These are phyloP conservation scores for Steinernema khuongi DNA, from an alignment of 1,140 invertebrate genomes.

Conservation along the genomic window DNA sequence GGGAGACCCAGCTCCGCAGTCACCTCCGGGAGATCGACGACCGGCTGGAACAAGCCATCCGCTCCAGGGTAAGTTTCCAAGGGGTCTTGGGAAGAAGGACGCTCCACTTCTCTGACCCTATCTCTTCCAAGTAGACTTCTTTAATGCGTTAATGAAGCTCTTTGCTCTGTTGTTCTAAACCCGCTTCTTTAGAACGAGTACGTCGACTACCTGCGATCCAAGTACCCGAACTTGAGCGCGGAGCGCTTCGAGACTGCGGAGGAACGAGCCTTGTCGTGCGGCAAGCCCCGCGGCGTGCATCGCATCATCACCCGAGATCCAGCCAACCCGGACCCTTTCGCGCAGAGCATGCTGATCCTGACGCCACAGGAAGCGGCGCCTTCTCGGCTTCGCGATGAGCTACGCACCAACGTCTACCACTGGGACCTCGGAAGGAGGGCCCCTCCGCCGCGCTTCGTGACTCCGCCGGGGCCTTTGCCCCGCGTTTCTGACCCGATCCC, in stretches of 20 bases:
- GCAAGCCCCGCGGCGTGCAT: not conserved
- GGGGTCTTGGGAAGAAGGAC: no score
- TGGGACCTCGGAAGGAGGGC: not conserved
- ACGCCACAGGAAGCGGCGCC: not conserved
- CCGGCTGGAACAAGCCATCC: not conserved
- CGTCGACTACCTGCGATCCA: not conserved
- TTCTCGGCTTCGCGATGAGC: not conserved
- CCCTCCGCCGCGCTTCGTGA: not conserved
- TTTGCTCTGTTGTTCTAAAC: not conserved
- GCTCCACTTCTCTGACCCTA: no score
- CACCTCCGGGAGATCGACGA: constrained; percentile 5
- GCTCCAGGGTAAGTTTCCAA: not conserved
- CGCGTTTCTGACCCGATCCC: not conserved
- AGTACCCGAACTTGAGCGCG: not conserved
- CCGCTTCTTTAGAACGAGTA: not conserved
- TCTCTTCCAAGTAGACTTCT: no score
- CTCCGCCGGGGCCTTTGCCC: not conserved
- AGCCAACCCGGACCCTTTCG: not conserved
- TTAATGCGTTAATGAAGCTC: not conserved
- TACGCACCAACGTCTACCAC: not conserved
- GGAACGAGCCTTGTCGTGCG: not conserved
- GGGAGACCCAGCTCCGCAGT: not conserved
- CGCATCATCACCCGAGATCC: not conserved
- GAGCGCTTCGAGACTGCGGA: not conserved
- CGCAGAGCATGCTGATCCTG: not conserved